phyloP scores from a whole-genome alignment of 2,888 invertebrate genomes.

The Aphrophora alni region DNA sequence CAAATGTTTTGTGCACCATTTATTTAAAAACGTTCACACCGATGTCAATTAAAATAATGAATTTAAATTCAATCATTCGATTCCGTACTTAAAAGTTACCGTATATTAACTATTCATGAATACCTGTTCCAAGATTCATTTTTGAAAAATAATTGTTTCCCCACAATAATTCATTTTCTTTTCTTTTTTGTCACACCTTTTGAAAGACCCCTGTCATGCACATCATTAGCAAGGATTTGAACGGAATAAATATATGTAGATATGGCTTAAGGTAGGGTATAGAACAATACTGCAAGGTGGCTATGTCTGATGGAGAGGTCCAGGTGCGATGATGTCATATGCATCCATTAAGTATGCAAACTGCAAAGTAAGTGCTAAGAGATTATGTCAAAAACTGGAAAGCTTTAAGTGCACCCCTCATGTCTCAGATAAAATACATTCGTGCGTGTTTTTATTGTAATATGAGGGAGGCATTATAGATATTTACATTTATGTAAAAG shows the following conservation, averaged over 20 bases:
- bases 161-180: background rate
- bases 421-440: background rate
- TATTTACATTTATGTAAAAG: too few relatives aligned
- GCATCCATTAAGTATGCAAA: background rate
- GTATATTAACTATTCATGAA: background rate
- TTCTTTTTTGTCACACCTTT: background rate
- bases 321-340: background rate
- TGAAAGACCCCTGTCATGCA: background rate
- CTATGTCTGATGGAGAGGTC: background rate
- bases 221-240: background rate
- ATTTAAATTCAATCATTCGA: background rate
- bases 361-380: background rate
- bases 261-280: background rate
- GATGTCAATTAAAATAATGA: too few relatives aligned
- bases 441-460: background rate
- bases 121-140: background rate
- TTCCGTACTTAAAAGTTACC: too few relatives aligned
- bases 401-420: background rate
- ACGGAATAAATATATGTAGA: background rate
- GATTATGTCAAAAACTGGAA: background rate
- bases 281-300: background rate
- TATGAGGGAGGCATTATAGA: too few relatives aligned
- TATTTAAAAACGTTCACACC: too few relatives aligned
- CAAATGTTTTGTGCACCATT: too few relatives aligned
- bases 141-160: background rate